Base-by-base conservation (phyloP, 2,113 vertebrate genomes). In the Notothenia rossii region DNA sequence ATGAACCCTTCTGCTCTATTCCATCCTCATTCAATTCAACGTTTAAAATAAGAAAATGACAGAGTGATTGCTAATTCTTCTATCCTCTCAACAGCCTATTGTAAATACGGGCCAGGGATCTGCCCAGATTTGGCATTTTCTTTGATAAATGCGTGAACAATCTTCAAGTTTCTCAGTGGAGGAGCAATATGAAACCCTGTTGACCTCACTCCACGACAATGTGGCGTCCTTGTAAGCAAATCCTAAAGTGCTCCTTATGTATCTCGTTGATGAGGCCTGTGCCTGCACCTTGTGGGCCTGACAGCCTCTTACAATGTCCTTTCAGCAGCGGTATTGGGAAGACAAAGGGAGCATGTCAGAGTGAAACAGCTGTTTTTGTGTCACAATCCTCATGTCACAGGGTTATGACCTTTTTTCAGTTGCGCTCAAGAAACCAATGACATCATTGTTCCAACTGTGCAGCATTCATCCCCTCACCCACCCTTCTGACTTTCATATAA, bases 311-410 rank as follows among this genome's bases (percentile, higher is more conserved):
- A 79, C 66, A 73, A n/a, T n/a, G 59, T 61, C 75, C 72, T 88
- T 79, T 83, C 71, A 83, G 58, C 76, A 62, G 64, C 20, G 2
- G 84, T 50, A 65, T 75, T 69, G 10, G 53, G 61, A 54, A 63
- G 68, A 93, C 87, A 90, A 89, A 91, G 80, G 79, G 72, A 90
- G 54, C 55, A 83, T 87, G 85, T 89, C 79, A 89, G 72, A 56
- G 71, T 45, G 79, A 78, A 40, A 83, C 90, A 84, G 91, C 87
- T 94, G 91, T 90, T 91, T 92, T 89, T 81, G 74, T 89, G 84
- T 87, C 78, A 79, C 69, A 82, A 53, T 79, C 77, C 82, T 81
- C 69, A 65, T 91, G 80, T 86, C 79, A 84, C 54, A 77, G 79
- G 88, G 85, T 93, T 85, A 79, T 65, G 84, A 89, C 88, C 89